Evolutionary conservation across 2,113 vertebrate genomes (phyloP).

Genomic region (Todiramphus saurophagus): DNA sequence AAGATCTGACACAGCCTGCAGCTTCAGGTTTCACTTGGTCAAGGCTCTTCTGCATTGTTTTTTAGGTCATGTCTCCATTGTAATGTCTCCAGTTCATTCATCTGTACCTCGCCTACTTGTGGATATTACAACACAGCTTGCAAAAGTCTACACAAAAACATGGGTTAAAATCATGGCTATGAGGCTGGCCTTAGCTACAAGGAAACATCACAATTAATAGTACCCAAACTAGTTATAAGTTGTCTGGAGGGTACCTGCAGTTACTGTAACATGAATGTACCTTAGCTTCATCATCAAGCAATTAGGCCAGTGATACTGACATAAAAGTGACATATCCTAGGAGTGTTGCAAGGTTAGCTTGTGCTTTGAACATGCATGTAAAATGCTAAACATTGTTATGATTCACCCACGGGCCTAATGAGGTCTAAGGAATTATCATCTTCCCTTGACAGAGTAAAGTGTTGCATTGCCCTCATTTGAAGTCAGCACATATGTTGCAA

Average conservation of each 20-base stretch:
- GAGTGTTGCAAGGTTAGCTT: neutral
- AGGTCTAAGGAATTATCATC: neutral
- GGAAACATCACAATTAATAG: neutral
- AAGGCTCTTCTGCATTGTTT: neutral
- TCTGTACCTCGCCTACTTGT: accelerated
- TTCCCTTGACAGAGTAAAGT: neutral
- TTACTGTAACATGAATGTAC: neutral
- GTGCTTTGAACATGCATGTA: neutral
- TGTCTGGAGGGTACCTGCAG: neutral
- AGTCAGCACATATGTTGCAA: neutral
- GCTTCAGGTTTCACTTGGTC: neutral
- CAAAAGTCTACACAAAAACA: neutral
- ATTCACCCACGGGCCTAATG: neutral
- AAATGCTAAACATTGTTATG: neutral
- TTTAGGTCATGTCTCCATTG: neutral
- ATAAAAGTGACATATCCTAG: neutral
- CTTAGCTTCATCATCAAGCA: neutral
- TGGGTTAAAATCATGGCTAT: neutral
- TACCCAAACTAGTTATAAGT: neutral
- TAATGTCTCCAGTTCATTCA: neutral
- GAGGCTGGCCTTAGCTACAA: neutral
- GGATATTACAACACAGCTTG: neutral
- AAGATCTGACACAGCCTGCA: neutral
- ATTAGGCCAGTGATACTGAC: neutral
- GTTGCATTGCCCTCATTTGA: neutral